Conservation (phyloP, 2,797 vertebrate genomes). For the Rachycentron canadum region DNA sequence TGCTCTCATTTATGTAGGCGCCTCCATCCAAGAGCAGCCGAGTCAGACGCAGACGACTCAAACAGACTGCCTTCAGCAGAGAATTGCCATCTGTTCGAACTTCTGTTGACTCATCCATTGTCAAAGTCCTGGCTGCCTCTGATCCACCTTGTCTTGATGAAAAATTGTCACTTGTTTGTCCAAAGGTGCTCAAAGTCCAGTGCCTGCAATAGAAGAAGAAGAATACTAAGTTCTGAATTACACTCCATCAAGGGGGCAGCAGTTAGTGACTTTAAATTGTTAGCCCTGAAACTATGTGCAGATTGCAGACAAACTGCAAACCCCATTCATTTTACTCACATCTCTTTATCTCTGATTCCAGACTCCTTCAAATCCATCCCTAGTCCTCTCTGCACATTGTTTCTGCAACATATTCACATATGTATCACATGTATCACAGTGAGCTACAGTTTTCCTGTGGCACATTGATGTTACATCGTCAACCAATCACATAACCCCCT, state of each 20-base stretch:
- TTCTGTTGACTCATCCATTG: conserved; percentile 61
- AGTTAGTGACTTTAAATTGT: background rate
- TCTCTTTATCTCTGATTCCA: background rate
- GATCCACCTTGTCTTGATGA: conserved; percentile 1
- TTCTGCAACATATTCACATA: background rate
- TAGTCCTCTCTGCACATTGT: background rate
- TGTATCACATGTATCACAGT: too few relatives aligned
- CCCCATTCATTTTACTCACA: background rate
- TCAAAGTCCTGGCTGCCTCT: background rate
- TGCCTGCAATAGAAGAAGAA: conserved; percentile 41
- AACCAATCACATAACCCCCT: background rate
- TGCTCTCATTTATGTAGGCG: conserved; percentile 94
- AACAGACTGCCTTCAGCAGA: conserved; percentile 90
- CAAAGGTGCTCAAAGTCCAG: background rate
- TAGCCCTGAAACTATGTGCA: background rate
- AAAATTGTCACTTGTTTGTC: conserved; percentile 1
- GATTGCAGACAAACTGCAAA: background rate
- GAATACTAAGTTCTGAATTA: background rate
- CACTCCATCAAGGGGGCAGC: background rate
- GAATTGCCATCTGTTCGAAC: conserved; percentile 82
- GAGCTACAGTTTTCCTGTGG: too few relatives aligned
- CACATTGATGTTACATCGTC: background rate
- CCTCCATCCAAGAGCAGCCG: conserved; percentile 92
- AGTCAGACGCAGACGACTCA: conserved; percentile 91
- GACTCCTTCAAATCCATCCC: background rate